Base-by-base conservation (phyloP, 2,797 vertebrate genomes). In the Malurus splendens region DNA sequence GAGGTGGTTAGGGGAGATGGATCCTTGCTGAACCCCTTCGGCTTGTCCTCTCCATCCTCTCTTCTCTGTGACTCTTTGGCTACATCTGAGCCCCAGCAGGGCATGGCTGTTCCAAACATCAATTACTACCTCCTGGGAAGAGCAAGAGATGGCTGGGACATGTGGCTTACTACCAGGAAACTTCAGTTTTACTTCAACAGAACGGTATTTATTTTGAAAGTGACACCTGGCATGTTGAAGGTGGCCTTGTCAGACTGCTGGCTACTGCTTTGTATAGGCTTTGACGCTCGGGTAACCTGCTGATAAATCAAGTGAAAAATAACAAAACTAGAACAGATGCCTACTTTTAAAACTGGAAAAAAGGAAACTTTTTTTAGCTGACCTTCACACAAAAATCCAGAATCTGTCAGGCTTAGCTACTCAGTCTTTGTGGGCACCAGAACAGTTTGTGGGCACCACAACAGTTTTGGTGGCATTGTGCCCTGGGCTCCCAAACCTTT, bases 151-250 rank as follows among this genome's bases (percentile, higher is more conserved):
- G 16, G 4, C 56, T 61, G n/a, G 64, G 41, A 82, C 86, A 56
- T 20, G 19, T 7, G 3, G 5, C 33, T 64, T 72, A 65, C 71
- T 71, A 75, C 36, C 71, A 44, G 55, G 65, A 76, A 94, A 64
- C 18, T 41, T 41, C 24, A 7, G 24, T 45, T 68, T 66, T 54
- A 45, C 76, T 55, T 67, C 45, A 12, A 2, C 32, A 36, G 54
- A 87, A 84, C 3, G 0, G 1, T 94, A 86, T 90, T 96, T 95
- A 79, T 86, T 81, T 95, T 94, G 84, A 67, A 94, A 94, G 33
- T 9, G 32, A 82, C 62, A 65, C 70, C 66, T 51, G n/a, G 5
- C 14, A 33, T 18, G 2, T 3, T 22, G 78, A 59, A 45, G 54
- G 39, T 73, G 32, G 44, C 41, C 36, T 82, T 56, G 38, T 48